Percentiles rank a stretch among this genome's conserved stretches.
These are phyloP conservation scores for Upupa epops DNA, from an alignment of 2,113 vertebrate species.

Conservation along the genomic window DNA sequence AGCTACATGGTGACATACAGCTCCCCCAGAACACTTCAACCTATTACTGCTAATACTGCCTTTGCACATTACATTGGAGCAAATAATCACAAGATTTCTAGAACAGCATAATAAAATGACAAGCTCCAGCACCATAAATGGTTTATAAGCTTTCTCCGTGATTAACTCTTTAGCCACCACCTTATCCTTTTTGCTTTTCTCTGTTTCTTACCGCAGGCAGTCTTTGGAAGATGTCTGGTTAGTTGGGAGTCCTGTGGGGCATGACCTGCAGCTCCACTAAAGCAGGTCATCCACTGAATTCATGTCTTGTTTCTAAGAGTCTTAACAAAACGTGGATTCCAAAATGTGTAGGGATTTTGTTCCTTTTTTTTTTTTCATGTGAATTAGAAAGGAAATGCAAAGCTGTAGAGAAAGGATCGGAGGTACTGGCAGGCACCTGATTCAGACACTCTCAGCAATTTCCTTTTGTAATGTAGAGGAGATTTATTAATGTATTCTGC, in stretches of 20 bases:
- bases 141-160: background rate
- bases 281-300: background rate
- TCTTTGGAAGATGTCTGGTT: background rate
- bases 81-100: background rate
- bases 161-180: background rate
- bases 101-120: background rate
- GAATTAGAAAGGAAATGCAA: background rate
- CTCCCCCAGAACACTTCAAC: background rate
- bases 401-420: background rate
- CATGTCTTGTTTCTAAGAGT: background rate
- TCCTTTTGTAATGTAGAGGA: background rate
- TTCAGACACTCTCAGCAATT: background rate
- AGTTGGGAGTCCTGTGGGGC: background rate
- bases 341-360: background rate
- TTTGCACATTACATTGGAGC: background rate
- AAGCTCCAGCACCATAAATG: background rate
- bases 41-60: background rate
- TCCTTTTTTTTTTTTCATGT: background rate
- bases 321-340: background rate
- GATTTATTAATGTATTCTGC: background rate
- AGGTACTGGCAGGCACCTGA: background rate
- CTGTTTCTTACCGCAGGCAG: background rate
- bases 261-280: background rate
- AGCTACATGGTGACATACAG: background rate
- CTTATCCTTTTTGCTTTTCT: background rate